Percentiles rank a stretch among this genome's conserved stretches.
Evolutionary conservation across 2,888 invertebrate genomes (phyloP).

Genomic region (Drosophila dives): DNA sequence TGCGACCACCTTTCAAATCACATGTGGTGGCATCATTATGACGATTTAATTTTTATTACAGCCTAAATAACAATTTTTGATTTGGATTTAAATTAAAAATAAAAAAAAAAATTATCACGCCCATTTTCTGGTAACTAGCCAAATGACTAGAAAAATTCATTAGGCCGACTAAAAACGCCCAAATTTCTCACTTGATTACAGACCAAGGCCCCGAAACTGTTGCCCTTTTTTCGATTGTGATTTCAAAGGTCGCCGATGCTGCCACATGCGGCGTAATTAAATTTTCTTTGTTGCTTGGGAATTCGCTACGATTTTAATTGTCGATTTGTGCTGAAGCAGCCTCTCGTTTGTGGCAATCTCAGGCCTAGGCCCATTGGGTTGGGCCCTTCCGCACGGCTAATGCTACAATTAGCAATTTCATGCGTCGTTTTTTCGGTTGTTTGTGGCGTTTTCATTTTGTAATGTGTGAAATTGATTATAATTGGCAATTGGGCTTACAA

Average conservation of each 20-base stretch:
- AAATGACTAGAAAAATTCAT: slow-evolving; percentile 65
- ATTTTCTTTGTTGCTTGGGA: slow-evolving; percentile 75
- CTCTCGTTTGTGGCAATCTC: slow-evolving; percentile 36
- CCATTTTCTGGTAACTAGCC: slow-evolving; percentile 55
- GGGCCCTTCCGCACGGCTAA: slow-evolving; percentile 67
- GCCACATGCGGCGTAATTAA: slow-evolving; percentile 78
- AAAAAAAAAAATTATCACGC: slow-evolving; percentile 54
- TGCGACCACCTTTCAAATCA: slow-evolving; percentile 62
- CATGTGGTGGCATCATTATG: slow-evolving; percentile 50
- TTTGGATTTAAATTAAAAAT: slow-evolving; percentile 52
- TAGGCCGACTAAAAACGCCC: slow-evolving; percentile 53
- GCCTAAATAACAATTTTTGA: slow-evolving; percentile 32
- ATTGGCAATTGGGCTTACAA: slow-evolving; percentile 66
- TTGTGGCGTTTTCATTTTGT: slow-evolving; percentile 44
- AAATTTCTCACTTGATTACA: slow-evolving; percentile 73
- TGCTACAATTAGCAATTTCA: slow-evolving; percentile 76
- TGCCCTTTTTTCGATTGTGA: slow-evolving; percentile 43
- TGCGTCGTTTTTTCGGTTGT: slow-evolving; percentile 56
- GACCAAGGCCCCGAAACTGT: slow-evolving; percentile 50
- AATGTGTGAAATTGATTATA: slow-evolving; percentile 78
- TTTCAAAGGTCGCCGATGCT: slow-evolving; percentile 57
- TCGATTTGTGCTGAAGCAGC: slow-evolving; percentile 54
- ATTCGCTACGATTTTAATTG: slow-evolving; percentile 78
- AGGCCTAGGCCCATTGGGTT: slow-evolving; percentile 27
- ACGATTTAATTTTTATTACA: slow-evolving; percentile 33